A percentile compares a stretch with the other conserved stretches of the same genome.
Evolutionary conservation across 1,140 invertebrate genomes (phyloP).

Genomic region (Drosophila azteca): DNA sequence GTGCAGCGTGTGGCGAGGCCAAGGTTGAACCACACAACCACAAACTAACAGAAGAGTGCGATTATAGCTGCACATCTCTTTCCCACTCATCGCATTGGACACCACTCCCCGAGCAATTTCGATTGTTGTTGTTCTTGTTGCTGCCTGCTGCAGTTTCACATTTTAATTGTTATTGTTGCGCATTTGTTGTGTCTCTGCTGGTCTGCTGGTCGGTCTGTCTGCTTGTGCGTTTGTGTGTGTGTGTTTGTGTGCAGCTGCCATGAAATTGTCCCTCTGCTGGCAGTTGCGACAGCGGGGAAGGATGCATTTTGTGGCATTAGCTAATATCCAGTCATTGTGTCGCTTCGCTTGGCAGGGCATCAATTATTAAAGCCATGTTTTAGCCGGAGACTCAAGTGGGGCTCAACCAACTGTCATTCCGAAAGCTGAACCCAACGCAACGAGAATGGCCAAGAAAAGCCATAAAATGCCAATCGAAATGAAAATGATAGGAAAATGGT

Average conservation of each 20-base stretch:
- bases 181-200: constrained; percentile 55
- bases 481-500: constrained; percentile 44
- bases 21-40: constrained; percentile 42
- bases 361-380: constrained; percentile 72
- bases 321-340: constrained; percentile 69
- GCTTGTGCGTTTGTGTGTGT: constrained; percentile 16
- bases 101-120: constrained; percentile 22
- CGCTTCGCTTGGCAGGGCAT: constrained; percentile 34
- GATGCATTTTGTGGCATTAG: constrained; percentile 72
- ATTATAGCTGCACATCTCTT: background rate
- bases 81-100: background rate
- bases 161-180: constrained; percentile 81
- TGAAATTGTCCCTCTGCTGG: constrained; percentile 59
- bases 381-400: constrained; percentile 16
- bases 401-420: background rate
- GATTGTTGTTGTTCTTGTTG: constrained; percentile 48
- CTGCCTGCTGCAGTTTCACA: constrained; percentile 46
- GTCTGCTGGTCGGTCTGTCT: constrained; percentile 20
- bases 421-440: constrained; percentile 30
- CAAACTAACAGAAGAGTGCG: background rate
- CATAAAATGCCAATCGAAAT: constrained; percentile 30
- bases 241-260: constrained; percentile 64
- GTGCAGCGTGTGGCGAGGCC: constrained; percentile 36
- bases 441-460: constrained; percentile 25
- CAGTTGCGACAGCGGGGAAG: constrained; percentile 48